Percentiles rank a stretch among this genome's conserved stretches.
phyloP scores from a whole-genome alignment of 2,888 invertebrate species.

The Patella pellucida region DNA sequence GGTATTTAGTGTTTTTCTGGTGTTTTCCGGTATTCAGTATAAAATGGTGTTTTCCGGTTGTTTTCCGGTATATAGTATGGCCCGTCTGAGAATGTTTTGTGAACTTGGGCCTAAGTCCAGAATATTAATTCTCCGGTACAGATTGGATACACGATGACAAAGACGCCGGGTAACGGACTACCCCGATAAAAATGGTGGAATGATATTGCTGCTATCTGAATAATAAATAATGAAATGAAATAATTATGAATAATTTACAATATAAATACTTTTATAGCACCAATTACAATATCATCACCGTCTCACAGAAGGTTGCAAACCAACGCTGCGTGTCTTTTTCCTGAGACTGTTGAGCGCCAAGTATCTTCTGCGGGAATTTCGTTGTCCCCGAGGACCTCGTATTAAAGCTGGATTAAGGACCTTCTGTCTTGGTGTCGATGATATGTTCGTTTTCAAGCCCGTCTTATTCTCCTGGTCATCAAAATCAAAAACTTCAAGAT shows the following conservation, averaged over 20 bases:
- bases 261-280: background rate
- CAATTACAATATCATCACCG: background rate
- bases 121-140: no score
- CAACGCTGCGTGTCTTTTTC: conserved; percentile 26
- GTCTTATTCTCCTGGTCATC: conserved; percentile 28
- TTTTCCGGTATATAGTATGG: no score
- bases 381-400: conserved; percentile 16
- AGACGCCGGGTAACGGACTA: no score
- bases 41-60: no score
- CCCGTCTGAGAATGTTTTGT: no score
- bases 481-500: conserved; percentile 33
- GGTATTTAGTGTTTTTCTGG: no score
- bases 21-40: no score
- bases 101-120: no score
- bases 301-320: conserved; percentile 14
- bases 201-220: no score
- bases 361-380: conserved; percentile 34
- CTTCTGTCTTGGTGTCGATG: conserved; percentile 24
- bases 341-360: conserved; percentile 39
- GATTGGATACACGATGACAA: no score
- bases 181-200: no score
- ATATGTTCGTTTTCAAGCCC: background rate
- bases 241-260: background rate
- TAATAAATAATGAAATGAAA: no score
- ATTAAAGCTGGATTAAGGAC: background rate